Percentiles rank a stretch among this genome's conserved stretches.
Conservation (phyloP, 2,888 invertebrate species). For the Sinelater perroti region DNA sequence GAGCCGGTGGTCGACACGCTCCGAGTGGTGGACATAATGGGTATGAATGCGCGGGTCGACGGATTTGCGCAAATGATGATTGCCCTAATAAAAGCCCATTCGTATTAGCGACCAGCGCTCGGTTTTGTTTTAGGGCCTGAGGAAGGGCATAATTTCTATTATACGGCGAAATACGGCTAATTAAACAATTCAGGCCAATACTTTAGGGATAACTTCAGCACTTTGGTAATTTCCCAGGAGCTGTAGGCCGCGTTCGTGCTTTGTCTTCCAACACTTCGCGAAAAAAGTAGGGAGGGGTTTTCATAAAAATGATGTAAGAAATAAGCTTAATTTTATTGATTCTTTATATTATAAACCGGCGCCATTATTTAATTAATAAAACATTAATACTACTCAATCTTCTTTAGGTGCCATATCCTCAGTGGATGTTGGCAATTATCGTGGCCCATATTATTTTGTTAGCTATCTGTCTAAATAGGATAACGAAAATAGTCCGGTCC, state of each 20-base stretch:
- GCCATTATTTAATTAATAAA: too few relatives aligned
- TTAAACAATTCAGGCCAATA: neutral
- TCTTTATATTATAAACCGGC: too few relatives aligned
- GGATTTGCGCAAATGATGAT: too few relatives aligned
- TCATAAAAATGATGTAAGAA: too few relatives aligned
- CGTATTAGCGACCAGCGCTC: neutral
- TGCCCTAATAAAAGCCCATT: neutral
- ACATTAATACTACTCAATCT: too few relatives aligned
- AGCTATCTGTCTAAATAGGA: too few relatives aligned
- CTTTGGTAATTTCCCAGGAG: slow-evolving; percentile 8
- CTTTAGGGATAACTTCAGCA: neutral
- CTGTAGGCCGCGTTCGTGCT: neutral
- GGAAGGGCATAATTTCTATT: slow-evolving; percentile 1
- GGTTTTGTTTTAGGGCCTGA: neutral
- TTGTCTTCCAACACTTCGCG: slow-evolving; percentile 4
- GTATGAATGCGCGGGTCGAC: slow-evolving; percentile 63
- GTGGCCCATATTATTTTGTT: too few relatives aligned
- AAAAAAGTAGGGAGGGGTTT: too few relatives aligned
- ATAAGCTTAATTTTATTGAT: too few relatives aligned
- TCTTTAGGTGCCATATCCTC: too few relatives aligned
- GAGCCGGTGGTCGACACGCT: slow-evolving; percentile 88
- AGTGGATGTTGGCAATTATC: too few relatives aligned
- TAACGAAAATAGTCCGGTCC: too few relatives aligned
- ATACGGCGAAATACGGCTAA: neutral
- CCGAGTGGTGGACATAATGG: slow-evolving; percentile 87